Conservation (phyloP, 2,888 invertebrate species). For the Sceliomorpha sp. region DNA sequence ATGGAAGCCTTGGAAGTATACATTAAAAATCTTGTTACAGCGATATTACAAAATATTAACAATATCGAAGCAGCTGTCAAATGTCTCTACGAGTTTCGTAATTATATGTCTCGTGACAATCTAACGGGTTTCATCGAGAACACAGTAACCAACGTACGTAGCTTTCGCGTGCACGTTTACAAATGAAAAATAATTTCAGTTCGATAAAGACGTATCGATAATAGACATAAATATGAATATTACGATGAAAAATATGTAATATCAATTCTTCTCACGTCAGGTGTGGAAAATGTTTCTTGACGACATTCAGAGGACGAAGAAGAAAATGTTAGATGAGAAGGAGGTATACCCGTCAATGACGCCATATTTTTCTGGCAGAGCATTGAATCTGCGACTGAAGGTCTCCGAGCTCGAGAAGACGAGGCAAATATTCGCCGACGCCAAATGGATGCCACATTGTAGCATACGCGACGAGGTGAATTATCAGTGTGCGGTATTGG, state of each 20-base stretch:
- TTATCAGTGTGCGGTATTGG: slow-evolving; percentile 85
- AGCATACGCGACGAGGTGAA: slow-evolving; percentile 87
- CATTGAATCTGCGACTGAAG: slow-evolving; percentile 85
- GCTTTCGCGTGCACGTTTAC: not conserved
- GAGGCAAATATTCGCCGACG: slow-evolving; percentile 85
- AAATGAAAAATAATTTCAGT: too few species aligned
- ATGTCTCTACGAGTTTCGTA: slow-evolving; percentile 88
- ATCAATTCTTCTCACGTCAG: slow-evolving; percentile 72
- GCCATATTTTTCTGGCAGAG: slow-evolving; percentile 88
- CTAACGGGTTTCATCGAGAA: slow-evolving; percentile 86
- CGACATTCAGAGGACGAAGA: slow-evolving; percentile 88
- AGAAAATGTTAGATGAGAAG: slow-evolving; percentile 84
- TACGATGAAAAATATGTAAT: slow-evolving; percentile 1
- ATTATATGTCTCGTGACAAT: slow-evolving; percentile 88
- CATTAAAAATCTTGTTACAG: slow-evolving; percentile 90
- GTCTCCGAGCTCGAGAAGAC: slow-evolving; percentile 84
- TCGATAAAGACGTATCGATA: too few species aligned
- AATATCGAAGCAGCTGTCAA: slow-evolving; percentile 91
- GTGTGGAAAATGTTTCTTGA: slow-evolving; percentile 88
- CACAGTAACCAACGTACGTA: slow-evolving; percentile 84
- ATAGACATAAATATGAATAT: too few species aligned
- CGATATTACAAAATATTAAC: slow-evolving; percentile 88
- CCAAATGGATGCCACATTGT: slow-evolving; percentile 89
- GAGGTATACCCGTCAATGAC: slow-evolving; percentile 85
- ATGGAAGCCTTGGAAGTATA: slow-evolving; percentile 87